Base-by-base conservation (phyloP, 2,888 invertebrate species). In the Sisyra nigra region DNA sequence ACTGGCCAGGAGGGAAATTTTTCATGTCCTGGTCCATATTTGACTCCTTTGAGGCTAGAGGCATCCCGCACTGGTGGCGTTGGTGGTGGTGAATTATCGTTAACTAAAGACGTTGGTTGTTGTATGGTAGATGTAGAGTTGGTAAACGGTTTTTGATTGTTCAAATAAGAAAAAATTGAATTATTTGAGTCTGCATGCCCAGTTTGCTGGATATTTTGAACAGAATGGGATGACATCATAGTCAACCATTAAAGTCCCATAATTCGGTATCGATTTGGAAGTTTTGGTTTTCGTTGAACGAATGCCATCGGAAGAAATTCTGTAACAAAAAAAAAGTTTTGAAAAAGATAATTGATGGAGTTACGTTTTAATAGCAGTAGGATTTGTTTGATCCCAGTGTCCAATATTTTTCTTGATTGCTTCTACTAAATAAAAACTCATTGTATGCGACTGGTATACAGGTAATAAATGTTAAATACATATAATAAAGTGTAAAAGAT, bases 1-100 rank as follows among this genome's bases (percentile, higher is more conserved):
- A 76, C 76, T 11, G 81, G 80, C 80, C 80, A 80, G 47, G 79
- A 79, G 2, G 80, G 80, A 56, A 74, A 80, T 57, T 80, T 80
- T 59, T 80, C 80, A 65, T 80, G 80, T 47, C 76, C 77, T 46
- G 77, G 74, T 37, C 76, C 75, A 62, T 76, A 76, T 52, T 72
- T 72, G 53, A 75, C 69, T 50, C 71, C 70, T 57, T 74, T 75
- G 57, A 79, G 69, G 54, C 74, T 76, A 47, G 77, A 74, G 19
- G 76, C 70, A 60, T 79, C 78, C 51, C 79, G 65, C 39, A 75
- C 74, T 35, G 79, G 77, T 29, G 76, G 71, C 47, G 69, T 67
- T 34, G 71, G 70, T 18, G 71, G 69, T 49, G 70, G 68, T 40
- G 69, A 45, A 38, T 29, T 30, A 31, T 17, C 30, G 40, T 30